phyloP scores from a whole-genome alignment of 2,797 vertebrate species.

The Betta splendens region DNA sequence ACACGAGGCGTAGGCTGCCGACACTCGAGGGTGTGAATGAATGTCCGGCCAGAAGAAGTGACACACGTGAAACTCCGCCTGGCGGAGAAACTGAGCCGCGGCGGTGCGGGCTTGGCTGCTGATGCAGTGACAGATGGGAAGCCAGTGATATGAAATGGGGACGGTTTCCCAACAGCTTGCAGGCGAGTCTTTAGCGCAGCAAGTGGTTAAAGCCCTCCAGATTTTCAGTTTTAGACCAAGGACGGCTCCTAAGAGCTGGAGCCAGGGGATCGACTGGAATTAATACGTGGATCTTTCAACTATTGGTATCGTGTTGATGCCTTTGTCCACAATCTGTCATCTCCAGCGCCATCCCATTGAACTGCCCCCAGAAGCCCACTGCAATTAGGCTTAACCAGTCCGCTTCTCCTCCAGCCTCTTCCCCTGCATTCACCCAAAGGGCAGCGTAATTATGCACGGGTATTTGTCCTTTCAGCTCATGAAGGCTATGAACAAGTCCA shows the following conservation, averaged over 20 bases:
- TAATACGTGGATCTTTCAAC: slow-evolving; percentile 40
- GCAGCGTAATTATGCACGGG: slow-evolving; percentile 37
- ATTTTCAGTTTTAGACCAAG: slow-evolving; percentile 56
- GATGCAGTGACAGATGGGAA: slow-evolving; percentile 64
- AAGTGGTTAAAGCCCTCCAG: slow-evolving; percentile 63
- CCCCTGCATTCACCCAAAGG: slow-evolving; percentile 22
- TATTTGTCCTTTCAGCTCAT: slow-evolving; percentile 86
- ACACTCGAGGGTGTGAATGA: slow-evolving; percentile 55
- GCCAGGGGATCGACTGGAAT: slow-evolving; percentile 31
- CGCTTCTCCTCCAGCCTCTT: slow-evolving; percentile 29
- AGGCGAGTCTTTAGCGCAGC: slow-evolving; percentile 53
- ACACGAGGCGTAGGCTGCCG: slow-evolving; percentile 29
- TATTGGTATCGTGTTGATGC: slow-evolving; percentile 29
- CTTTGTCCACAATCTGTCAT: slow-evolving; percentile 52
- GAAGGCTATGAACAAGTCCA: slow-evolving; percentile 99
- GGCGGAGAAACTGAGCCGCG: slow-evolving; percentile 15
- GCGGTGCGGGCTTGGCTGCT: slow-evolving; percentile 56
- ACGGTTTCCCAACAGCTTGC: slow-evolving; percentile 59
- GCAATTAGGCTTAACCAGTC: slow-evolving; percentile 62
- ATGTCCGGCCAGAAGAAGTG: slow-evolving; percentile 30
- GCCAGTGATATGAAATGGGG: slow-evolving; percentile 50
- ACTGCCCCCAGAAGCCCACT: slow-evolving; percentile 43
- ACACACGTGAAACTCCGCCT: slow-evolving; percentile 23
- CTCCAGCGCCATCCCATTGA: slow-evolving; percentile 21
- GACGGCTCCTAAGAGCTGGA: slow-evolving; percentile 40